Evolutionary conservation across 2,888 invertebrate genomes (phyloP), one percentile per base, ranked within the genome.

Genomic region (Laothoe populi): DNA sequence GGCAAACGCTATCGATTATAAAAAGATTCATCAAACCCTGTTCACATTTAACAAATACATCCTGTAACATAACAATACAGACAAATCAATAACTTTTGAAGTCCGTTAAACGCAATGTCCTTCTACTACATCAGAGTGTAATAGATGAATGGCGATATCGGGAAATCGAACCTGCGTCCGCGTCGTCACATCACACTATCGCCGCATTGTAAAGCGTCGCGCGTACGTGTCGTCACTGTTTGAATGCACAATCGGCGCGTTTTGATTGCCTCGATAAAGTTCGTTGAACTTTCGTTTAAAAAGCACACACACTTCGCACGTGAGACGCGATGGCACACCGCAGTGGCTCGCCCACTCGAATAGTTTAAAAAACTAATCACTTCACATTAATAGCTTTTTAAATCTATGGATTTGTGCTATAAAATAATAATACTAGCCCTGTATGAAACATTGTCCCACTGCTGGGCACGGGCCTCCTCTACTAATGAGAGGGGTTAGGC

Each of bases 211-310:
- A n/a, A 35, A 19, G 16, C 38, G n/a, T 31, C 35, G 23, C 57
- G n/a, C 21, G 24, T 38, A 48, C 60, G 60, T 38, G 49, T 23
- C 48, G 24, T 48, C 60, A 61, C 53, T 61, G 31, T 61, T 42
- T 53, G 60, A 61, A 48, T 53, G 60, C 23, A 61, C 26, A 61
- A 61, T 61, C 49, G 53, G 26, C 42, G 42, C 60, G 31, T 53
- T 61, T 42, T 42, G 53, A 61, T 61, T 53, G 60, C 60, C 60
- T 61, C 60, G 60, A 61, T 61, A 61, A 61, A 61, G 60, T 61
- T 42, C 60, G 31, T 44, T 53, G 60, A 38, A 61, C 60, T 35
- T 53, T 35, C 11, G 35, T 31, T 53, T 31, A 19, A 53, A 53
- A 19, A n/a, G 31, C 31, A 19, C 26, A 26, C 31, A 53, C 35